Evolutionary conservation across 2,797 vertebrate genomes (phyloP), one percentile per base, ranked within the genome.

Genomic region (Cossypha caffra): DNA sequence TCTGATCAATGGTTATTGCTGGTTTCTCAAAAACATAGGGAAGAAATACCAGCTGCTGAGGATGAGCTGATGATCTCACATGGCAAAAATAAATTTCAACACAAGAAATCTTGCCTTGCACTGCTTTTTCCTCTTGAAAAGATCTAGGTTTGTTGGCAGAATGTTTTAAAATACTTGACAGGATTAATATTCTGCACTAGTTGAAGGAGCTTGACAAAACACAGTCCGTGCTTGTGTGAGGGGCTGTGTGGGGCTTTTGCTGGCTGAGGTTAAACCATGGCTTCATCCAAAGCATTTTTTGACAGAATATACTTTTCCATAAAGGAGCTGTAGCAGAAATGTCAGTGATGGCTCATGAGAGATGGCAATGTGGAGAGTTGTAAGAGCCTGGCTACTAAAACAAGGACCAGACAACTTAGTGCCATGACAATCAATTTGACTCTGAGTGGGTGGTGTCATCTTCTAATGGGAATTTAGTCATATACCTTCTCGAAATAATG

Each of bases 141-240:
- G 66, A 69, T 54, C 4, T 28, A 79, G 45, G 14, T 84, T 93
- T 96, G 58, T 85, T 12, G 17, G 95, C 79, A 95, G 77, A 87
- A 83, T 75, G 11, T 73, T 86, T 90, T 68, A 87, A 95, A 83
- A 52, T 79, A 35, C 52, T 92, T 92, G 74, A 62, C 78, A 94
- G 86, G 42, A 82, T 96, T 96, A 90, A 93, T 96, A 88, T 83
- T 95, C 88, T 82, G 16, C 17, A 38, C 23, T 71, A 69, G 84
- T 85, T 85, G 68, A 95, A 90, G 47, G 52, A 66, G n/a, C 64
- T 88, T 91, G 91, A 95, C 57, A 94, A 97, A 96, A 87, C 88
- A 42, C 77, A 86, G 85, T 90, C 91, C 3, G 0, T 95, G 72
- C 87, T 93, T 52, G 6, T 58, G 58, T 35, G 25, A 52, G 58